Percentiles rank a stretch among this genome's conserved stretches.
Evolutionary conservation across 2,113 vertebrate genomes (phyloP).

Genomic region (Drymodes brunneopygia): DNA sequence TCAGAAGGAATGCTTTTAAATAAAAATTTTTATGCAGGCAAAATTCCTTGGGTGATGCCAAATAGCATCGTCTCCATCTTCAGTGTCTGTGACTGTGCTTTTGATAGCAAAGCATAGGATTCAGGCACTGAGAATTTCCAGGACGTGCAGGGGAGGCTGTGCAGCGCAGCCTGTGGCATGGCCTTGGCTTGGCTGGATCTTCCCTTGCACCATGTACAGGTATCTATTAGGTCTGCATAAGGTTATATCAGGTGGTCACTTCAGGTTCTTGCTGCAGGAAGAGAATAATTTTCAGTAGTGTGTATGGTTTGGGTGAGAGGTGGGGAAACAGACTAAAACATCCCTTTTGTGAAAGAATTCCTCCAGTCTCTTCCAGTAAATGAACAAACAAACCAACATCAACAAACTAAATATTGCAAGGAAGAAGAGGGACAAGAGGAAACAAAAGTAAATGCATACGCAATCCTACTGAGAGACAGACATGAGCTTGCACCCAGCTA

Average conservation of each 20-base stretch:
- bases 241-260: neutral
- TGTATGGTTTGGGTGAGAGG: neutral
- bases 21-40: neutral
- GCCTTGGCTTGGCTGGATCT: neutral
- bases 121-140: neutral
- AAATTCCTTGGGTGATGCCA: neutral
- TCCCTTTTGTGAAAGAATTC: neutral
- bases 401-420: neutral
- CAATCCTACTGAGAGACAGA: neutral
- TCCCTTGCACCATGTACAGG: neutral
- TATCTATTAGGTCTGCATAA: neutral
- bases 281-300: neutral
- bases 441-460: neutral
- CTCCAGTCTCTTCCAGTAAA: neutral
- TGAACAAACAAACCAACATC: neutral
- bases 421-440: neutral
- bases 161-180: neutral
- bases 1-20: neutral
- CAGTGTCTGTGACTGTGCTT: neutral
- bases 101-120: neutral
- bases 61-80: neutral
- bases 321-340: neutral
- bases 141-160: neutral
- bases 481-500: neutral
- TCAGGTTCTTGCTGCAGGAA: neutral